A percentile compares a stretch with the other conserved stretches of the same genome.
Evolutionary conservation across 2,797 vertebrate species (phyloP).

Genomic region (Cossypha caffra): DNA sequence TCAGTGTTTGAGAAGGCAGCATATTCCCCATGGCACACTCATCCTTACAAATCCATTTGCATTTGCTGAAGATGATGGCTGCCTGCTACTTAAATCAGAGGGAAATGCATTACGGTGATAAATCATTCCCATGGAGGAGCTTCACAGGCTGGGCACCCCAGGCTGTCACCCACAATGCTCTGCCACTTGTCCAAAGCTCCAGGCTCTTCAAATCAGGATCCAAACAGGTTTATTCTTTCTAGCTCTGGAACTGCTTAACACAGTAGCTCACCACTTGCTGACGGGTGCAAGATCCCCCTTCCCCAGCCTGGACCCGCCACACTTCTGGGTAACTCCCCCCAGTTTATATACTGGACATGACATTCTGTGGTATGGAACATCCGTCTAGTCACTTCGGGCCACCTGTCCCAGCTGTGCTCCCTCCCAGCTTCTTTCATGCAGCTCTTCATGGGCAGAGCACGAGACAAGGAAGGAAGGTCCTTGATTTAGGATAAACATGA

Average conservation of each 20-base stretch:
- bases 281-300: background rate
- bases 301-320: background rate
- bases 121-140: background rate
- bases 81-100: background rate
- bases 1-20: background rate
- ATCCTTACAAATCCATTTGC: background rate
- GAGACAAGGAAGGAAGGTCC: fast-evolving
- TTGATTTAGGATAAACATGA: background rate
- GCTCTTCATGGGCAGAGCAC: background rate
- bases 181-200: background rate
- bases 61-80: background rate
- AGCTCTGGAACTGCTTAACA: background rate
- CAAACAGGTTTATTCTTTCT: background rate
- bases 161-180: fast-evolving
- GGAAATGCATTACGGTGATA: no score
- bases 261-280: background rate
- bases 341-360: background rate
- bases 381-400: fast-evolving
- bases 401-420: background rate
- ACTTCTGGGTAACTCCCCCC: background rate
- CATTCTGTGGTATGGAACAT: background rate
- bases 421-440: background rate
- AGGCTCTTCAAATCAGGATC: background rate
- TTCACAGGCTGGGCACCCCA: background rate
- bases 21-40: background rate